Conservation (phyloP, 1,140 invertebrate genomes). For the Drosophila leontia region DNA sequence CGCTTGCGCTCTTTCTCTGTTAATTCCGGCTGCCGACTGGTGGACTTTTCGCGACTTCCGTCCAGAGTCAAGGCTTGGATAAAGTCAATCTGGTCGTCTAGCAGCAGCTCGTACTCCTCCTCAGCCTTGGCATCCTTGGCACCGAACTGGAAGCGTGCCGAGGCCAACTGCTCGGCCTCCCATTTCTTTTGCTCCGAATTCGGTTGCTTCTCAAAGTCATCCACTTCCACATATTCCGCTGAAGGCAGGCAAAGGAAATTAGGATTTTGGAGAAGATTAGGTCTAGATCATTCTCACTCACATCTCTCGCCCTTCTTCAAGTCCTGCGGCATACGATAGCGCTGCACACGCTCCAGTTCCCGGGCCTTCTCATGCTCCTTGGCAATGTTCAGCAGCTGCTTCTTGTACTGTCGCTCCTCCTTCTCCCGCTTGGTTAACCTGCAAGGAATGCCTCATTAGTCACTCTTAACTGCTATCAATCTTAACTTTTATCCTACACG, state of each 20-base stretch:
- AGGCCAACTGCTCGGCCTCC: constrained; percentile 98
- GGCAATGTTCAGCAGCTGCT: constrained; percentile 94
- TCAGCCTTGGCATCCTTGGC: constrained; percentile 90
- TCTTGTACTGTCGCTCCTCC: constrained; percentile 95
- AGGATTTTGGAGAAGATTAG: rapidly evolving
- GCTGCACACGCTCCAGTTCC: constrained; percentile 95
- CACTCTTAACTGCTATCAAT: rapidly evolving
- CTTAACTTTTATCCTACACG: constrained; percentile 87
- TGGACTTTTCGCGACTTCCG: constrained; percentile 89
- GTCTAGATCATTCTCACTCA: neutral
- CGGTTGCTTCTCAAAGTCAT: constrained; percentile 93
- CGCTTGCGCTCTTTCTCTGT: constrained; percentile 91
- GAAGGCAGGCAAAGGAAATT: neutral
- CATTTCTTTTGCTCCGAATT: constrained; percentile 98
- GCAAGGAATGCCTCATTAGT: neutral
- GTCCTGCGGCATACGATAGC: constrained; percentile 97
- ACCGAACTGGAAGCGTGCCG: constrained; percentile 96
- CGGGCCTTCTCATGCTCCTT: constrained; percentile 98
- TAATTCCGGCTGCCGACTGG: constrained; percentile 86
- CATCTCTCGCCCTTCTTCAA: constrained; percentile 88
- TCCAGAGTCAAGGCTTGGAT: constrained; percentile 96
- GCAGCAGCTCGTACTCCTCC: constrained; percentile 96
- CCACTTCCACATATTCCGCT: constrained; percentile 93
- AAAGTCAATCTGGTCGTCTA: constrained; percentile 99
- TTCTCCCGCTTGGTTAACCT: constrained; percentile 95